Base-by-base conservation (phyloP, 2,888 invertebrate species). In the Gandaritis pyraliata region DNA sequence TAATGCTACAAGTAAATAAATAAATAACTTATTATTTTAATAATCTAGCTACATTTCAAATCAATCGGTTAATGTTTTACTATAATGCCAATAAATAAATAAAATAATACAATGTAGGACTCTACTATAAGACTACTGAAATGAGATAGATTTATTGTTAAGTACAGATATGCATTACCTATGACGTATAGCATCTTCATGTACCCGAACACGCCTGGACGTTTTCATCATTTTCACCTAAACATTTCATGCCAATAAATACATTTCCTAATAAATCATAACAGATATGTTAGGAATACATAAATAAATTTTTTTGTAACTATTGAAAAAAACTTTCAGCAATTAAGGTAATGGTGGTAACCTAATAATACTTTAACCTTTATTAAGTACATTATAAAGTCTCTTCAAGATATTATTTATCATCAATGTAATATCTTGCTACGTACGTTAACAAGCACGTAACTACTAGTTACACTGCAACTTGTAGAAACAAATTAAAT, bases 221-320 rank as follows among this genome's bases (percentile, higher is more conserved):
- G 91, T 85, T 90, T 91, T 90, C 91, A 91, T 91, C 91, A 91
- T 91, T 90, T 85, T 90, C 89, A 91, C 91, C 91, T 91, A 83
- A 90, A 90, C 89, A 91, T 91, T 85, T 85, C 83, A 89, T 87
- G 88, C 87, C 89, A 90, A 90, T 85, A 72, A 86, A 79, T 85
- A 85, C 52, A 52, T 54, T 46, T 33, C 38, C 36, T 54, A 47
- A 23, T 46, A 47, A 53, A 53, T 45, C 30, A 52, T 6, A 30
- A 7, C 4, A 43, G 48, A 13, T 10, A 15, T 47, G n/a, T 30
- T 23, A 23, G 23, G 23, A 23, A 23, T 23, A 23, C 23, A 23
- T 23, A 23, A 23, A 23, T 6, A 23, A 23, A 8, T 13, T 23
- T 29, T 47, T 41, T 57, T 6, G 10, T 39, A 56, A 16, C 30